Percentiles rank a stretch among this genome's conserved stretches.
phyloP scores from a whole-genome alignment of 1,140 invertebrate species.

The Brachionus asplanchnoidis region DNA sequence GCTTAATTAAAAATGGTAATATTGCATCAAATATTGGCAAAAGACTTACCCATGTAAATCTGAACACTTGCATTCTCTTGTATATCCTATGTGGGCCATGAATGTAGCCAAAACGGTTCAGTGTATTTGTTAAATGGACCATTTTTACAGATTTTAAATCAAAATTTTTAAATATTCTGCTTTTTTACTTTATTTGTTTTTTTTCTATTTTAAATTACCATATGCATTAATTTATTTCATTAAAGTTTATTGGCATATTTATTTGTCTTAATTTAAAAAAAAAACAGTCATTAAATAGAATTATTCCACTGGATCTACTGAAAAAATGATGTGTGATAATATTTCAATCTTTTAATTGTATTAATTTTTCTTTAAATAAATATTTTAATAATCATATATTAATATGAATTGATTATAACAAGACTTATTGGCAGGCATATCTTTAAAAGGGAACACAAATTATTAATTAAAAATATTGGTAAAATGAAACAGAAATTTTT shows the following conservation, averaged over 20 bases:
- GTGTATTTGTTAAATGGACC: slow-evolving; percentile 13
- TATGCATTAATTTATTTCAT: background rate
- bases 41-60: slow-evolving; percentile 36
- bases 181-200: too few species aligned
- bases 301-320: too few species aligned
- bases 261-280: background rate
- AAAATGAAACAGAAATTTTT: too few species aligned
- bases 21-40: background rate
- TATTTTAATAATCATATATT: too few species aligned
- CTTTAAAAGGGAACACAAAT: too few species aligned
- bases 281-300: too few species aligned
- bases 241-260: background rate
- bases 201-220: background rate
- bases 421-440: too few species aligned
- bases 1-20: background rate
- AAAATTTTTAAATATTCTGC: background rate
- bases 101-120: slow-evolving; percentile 21
- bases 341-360: too few species aligned
- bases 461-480: too few species aligned
- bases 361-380: too few species aligned
- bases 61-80: slow-evolving; percentile 40
- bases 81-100: slow-evolving; percentile 35
- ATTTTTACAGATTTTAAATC: background rate
- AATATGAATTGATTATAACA: too few species aligned
- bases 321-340: too few species aligned